Evolutionary conservation across 1,140 invertebrate species (phyloP), one percentile per base, ranked within the genome.

Genomic region (Cephus cinctus): DNA sequence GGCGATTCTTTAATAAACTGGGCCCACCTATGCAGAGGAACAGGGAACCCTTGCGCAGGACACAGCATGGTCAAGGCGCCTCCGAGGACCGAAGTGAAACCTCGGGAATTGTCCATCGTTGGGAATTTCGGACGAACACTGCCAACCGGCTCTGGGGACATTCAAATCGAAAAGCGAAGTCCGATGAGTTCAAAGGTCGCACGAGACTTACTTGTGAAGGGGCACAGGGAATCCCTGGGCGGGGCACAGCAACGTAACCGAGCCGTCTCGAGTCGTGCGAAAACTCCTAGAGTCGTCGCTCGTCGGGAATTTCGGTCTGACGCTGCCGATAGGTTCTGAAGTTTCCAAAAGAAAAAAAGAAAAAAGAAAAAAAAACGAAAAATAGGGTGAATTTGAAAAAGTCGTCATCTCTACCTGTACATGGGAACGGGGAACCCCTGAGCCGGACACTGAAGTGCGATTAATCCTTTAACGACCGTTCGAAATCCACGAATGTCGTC

Each of bases 21-120:
- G n/a, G n/a, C n/a, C n/a, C n/a, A 86, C 83, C 83, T 83, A 78
- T 78, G 81, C 39, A 70, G 71, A 40, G 85, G 85, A 56, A 82
- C 79, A 49, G 86, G 86, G 67, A 80, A 86, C 49, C 80, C 83
- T 75, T 86, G 84, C 22, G 82, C 83, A 47, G 81, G 80, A 70
- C 84, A 86, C 41, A 84, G 66, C 39, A 85, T 57, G 55, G 78
- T 78, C 65, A 78, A 69, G 49, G 73, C 57, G 43, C 67, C 67
- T 55, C 62, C 59, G 25, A 74, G 65, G 15, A 39, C 41, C 38
- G 70, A 58, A 67, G 64, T 65, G 52, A 77, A 78, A 14, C 62
- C 51, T 63, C 75, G 73, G 32, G 50, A 68, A 39, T 77, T 69
- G 32, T 70, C 72, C 60, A 76, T 51, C 4, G 74, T 65, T 39